These are phyloP conservation scores for Taeniopygia guttata DNA, from an alignment of 2,797 vertebrate genomes.

Conservation along the genomic window DNA sequence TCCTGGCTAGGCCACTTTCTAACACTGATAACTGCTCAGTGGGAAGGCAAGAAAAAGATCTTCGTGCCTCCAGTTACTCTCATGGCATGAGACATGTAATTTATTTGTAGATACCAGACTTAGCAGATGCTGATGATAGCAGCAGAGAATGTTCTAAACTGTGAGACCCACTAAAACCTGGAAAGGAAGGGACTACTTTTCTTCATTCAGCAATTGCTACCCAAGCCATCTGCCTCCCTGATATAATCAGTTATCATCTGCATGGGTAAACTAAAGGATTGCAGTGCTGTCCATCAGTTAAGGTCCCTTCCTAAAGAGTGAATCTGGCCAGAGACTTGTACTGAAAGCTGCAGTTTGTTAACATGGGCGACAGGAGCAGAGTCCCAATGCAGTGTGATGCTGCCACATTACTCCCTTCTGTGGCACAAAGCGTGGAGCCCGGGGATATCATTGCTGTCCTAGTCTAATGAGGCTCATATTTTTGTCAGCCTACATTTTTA, in stretches of 20 bases:
- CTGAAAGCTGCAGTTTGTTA: background rate
- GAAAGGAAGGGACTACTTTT: background rate
- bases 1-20: background rate
- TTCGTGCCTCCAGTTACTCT: background rate
- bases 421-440: fast-evolving
- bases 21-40: background rate
- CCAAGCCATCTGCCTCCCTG: background rate
- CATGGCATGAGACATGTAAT: background rate
- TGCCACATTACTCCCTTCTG: background rate
- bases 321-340: background rate
- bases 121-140: background rate
- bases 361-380: background rate
- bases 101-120: background rate
- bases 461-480: background rate
- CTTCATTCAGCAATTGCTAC: background rate
- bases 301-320: background rate
- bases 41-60: background rate
- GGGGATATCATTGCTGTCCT: fast-evolving
- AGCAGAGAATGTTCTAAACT: background rate
- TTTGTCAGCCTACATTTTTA: background rate
- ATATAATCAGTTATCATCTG: background rate
- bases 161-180: background rate
- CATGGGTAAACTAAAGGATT: background rate
- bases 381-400: background rate
- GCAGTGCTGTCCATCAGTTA: background rate